Percentiles rank a stretch among this genome's conserved stretches.
phyloP scores from a whole-genome alignment of 2,797 vertebrate species.

The Ceryle rudis region DNA sequence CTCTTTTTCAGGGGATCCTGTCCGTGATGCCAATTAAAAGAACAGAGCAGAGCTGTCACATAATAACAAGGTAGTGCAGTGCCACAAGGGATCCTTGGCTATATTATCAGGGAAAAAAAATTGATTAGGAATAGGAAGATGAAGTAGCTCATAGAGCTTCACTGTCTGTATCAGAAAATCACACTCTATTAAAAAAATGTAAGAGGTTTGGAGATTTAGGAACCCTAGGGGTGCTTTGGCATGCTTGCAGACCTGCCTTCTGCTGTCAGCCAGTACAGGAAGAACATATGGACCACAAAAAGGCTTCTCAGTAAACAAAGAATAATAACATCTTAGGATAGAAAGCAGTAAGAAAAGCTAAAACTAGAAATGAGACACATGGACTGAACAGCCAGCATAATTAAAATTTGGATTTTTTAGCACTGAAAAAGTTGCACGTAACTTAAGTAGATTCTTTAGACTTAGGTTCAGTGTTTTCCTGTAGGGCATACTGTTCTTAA shows the following conservation, averaged over 20 bases:
- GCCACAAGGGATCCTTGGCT: not conserved
- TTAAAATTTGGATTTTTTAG: not conserved
- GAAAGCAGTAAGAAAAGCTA: not conserved
- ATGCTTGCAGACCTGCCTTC: not conserved
- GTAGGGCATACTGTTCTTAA: not conserved
- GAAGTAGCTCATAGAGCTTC: not conserved
- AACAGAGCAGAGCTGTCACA: not conserved
- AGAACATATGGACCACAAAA: not conserved
- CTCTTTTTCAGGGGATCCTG: not conserved
- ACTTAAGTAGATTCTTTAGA: not conserved
- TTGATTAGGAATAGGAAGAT: not conserved
- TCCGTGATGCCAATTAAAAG: too few species aligned
- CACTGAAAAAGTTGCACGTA: not conserved
- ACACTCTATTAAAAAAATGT: accelerated
- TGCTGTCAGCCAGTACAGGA: not conserved
- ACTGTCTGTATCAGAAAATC: not conserved
- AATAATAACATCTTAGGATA: not conserved
- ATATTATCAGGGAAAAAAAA: not conserved
- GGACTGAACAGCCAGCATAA: not conserved
- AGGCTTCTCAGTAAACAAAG: slow-evolving; percentile 8
- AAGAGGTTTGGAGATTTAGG: not conserved
- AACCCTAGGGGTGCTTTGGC: not conserved
- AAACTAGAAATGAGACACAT: not conserved
- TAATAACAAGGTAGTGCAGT: not conserved
- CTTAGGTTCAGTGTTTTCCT: not conserved